Evolutionary conservation across 1,140 invertebrate genomes (phyloP).

Genomic region (Thaumatotibia leucotreta): DNA sequence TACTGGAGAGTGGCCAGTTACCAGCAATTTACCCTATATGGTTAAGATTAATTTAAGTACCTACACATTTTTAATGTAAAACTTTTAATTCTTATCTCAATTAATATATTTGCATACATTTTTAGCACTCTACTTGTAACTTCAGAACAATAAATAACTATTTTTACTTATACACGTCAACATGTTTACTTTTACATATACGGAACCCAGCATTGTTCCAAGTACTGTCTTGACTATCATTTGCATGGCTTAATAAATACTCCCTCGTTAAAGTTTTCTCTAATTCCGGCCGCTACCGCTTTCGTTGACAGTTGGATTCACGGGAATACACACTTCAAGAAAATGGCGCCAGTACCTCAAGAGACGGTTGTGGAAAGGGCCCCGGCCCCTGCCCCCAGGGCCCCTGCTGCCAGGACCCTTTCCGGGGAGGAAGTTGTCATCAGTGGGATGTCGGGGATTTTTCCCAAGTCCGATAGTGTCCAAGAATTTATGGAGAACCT

Average conservation of each 20-base stretch:
- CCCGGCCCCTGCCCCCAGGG: background rate
- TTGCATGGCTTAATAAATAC: background rate
- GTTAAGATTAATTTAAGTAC: too few species aligned
- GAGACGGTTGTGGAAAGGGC: background rate
- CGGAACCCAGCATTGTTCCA: background rate
- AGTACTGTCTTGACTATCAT: background rate
- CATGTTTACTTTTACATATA: too few species aligned
- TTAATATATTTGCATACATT: too few species aligned
- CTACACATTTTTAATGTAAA: too few species aligned
- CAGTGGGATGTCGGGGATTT: constrained; percentile 35
- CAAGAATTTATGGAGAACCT: constrained; percentile 35
- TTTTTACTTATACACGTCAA: too few species aligned
- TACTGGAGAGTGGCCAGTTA: too few species aligned
- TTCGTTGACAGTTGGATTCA: background rate
- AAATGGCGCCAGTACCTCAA: background rate
- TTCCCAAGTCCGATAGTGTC: constrained; percentile 30
- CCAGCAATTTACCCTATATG: too few species aligned
- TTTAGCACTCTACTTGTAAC: too few species aligned
- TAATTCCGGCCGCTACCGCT: background rate
- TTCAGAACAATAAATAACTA: too few species aligned
- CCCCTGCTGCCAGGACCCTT: background rate
- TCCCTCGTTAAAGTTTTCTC: background rate
- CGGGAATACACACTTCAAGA: background rate
- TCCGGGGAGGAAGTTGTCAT: constrained; percentile 32
- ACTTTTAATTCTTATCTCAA: too few species aligned